Percentiles rank a stretch among this genome's conserved stretches.
These are phyloP conservation scores for Crotalus helleri DNA, from an alignment of 2,113 vertebrate species.

Conservation along the genomic window DNA sequence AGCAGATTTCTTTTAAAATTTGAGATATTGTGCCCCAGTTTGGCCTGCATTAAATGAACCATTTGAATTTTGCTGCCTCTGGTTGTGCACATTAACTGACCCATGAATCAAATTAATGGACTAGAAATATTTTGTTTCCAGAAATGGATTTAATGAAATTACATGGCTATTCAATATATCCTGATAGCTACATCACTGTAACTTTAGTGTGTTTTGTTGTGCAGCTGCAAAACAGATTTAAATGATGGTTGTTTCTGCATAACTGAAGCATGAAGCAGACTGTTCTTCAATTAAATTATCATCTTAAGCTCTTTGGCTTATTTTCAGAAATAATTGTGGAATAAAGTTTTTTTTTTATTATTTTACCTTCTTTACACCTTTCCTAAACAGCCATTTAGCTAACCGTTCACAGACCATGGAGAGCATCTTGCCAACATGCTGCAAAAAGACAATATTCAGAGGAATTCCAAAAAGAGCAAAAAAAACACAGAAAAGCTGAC, in stretches of 20 bases:
- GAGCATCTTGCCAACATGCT: slow-evolving; percentile 58
- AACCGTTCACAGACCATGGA: slow-evolving; percentile 57
- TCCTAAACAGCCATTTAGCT: slow-evolving; percentile 54
- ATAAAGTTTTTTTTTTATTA: not conserved
- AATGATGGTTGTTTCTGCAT: not conserved
- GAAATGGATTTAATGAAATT: not conserved
- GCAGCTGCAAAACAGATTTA: not conserved
- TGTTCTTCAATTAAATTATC: not conserved
- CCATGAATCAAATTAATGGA: not conserved
- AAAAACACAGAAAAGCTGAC: slow-evolving; percentile 70
- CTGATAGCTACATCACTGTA: not conserved
- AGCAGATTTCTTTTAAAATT: not conserved
- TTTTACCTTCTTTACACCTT: slow-evolving; percentile 65
- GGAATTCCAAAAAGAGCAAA: slow-evolving; percentile 68
- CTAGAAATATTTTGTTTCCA: not conserved
- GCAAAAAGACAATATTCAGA: slow-evolving; percentile 67
- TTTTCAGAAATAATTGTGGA: not conserved
- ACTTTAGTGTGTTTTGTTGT: not conserved
- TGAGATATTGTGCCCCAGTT: not conserved
- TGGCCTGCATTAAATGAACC: not conserved
- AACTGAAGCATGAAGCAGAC: not conserved
- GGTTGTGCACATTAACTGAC: not conserved
- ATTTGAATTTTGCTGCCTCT: not conserved
- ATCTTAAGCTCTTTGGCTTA: not conserved
- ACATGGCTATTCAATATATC: not conserved